Percentiles rank a stretch among this genome's conserved stretches.
These are phyloP conservation scores for Atrina japonica DNA, from an alignment of 2,888 invertebrate species.

Conservation along the genomic window DNA sequence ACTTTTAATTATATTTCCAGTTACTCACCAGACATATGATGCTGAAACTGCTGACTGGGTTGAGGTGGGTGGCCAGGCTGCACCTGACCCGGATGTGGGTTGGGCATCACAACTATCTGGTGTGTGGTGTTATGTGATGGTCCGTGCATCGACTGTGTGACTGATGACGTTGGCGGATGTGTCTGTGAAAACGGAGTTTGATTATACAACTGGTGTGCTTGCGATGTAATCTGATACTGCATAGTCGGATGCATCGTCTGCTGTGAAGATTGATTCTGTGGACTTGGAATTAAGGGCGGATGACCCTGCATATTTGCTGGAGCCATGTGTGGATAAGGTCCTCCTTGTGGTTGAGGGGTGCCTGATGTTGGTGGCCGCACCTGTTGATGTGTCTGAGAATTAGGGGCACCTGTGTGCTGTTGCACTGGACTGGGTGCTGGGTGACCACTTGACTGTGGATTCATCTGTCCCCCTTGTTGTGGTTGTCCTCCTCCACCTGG, in stretches of 20 bases:
- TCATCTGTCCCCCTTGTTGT: constrained; percentile 52
- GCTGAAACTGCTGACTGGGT: constrained; percentile 64
- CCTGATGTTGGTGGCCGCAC: constrained; percentile 65
- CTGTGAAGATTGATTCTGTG: constrained; percentile 67
- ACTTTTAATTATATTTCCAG: too few relatives aligned
- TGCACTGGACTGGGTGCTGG: constrained; percentile 68
- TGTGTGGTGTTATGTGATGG: constrained; percentile 45
- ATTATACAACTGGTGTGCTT: constrained; percentile 44
- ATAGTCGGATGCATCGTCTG: constrained; percentile 53
- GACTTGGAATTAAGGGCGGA: constrained; percentile 66
- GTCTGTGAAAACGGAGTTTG: constrained; percentile 37
- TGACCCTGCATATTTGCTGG: constrained; percentile 47
- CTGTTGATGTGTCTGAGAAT: constrained; percentile 52
- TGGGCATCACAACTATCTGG: constrained; percentile 66
- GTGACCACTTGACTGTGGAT: constrained; percentile 52
- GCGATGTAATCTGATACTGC: constrained; percentile 44
- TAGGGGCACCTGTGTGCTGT: constrained; percentile 42
- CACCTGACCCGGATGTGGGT: constrained; percentile 44
- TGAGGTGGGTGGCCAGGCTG: constrained; percentile 58
- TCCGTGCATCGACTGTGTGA: constrained; percentile 47
- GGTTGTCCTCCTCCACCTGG: constrained; percentile 32
- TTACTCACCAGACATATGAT: constrained; percentile 61
- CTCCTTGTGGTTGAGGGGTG: constrained; percentile 63
- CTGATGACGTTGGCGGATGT: constrained; percentile 50
- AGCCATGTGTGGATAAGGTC: constrained; percentile 49